Conservation (phyloP, 2,888 invertebrate genomes). For the Elaeidobius kamerunicus region DNA sequence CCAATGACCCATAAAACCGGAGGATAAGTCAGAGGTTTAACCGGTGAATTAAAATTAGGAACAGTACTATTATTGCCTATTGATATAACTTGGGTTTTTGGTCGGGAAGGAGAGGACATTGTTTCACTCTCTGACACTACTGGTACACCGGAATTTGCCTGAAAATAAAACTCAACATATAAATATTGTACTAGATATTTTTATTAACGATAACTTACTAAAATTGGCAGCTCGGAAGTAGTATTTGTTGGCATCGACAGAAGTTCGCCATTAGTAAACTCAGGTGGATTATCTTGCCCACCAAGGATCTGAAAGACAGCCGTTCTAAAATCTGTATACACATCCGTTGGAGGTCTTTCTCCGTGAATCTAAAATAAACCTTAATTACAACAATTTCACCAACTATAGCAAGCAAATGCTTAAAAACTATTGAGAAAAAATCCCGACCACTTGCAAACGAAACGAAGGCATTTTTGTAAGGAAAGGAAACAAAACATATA, state of each 20-base stretch:
- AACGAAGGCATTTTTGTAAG: not conserved
- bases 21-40: conserved; percentile 44
- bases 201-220: conserved; percentile 36
- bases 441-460: not conserved
- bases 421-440: not conserved
- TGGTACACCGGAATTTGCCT: not conserved
- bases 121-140: conserved; percentile 7
- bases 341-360: conserved; percentile 81
- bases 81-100: conserved; percentile 47
- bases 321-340: conserved; percentile 80
- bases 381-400: not conserved
- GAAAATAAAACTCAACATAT: too few species aligned
- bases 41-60: conserved; percentile 39
- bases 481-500: conserved; percentile 1
- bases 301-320: conserved; percentile 76
- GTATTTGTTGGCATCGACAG: conserved; percentile 55
- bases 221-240: conserved; percentile 45
- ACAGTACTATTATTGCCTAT: conserved; percentile 30
- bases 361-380: conserved; percentile 69
- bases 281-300: conserved; percentile 62
- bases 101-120: conserved; percentile 35
- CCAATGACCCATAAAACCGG: conserved; percentile 60
- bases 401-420: not conserved
- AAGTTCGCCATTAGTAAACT: conserved; percentile 59
- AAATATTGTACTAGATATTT: too few species aligned